A percentile compares a stretch with the other conserved stretches of the same genome.
phyloP scores from a whole-genome alignment of 2,797 vertebrate genomes.

The Arnoldichthys spilopterus region DNA sequence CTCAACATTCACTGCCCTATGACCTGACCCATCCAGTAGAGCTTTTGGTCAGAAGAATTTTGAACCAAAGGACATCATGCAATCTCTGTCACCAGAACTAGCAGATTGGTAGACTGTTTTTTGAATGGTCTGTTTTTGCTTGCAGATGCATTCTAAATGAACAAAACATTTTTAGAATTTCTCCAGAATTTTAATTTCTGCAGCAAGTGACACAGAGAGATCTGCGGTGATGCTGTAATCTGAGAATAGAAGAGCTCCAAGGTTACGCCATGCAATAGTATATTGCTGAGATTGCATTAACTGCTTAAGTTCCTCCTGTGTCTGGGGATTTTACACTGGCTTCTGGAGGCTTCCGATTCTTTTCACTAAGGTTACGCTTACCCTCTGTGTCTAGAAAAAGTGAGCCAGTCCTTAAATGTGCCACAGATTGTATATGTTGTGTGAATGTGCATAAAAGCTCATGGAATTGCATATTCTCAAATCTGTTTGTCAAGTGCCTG shows the following conservation, averaged over 20 bases:
- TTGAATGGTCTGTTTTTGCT: background rate
- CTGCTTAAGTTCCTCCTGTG: background rate
- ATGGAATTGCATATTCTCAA: too few relatives aligned
- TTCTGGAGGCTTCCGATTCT: background rate
- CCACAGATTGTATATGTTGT: too few relatives aligned
- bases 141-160: background rate
- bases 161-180: background rate
- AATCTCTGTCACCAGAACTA: background rate
- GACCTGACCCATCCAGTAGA: background rate
- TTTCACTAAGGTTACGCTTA: too few relatives aligned
- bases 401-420: too few relatives aligned
- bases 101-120: background rate
- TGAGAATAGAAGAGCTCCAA: background rate
- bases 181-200: background rate
- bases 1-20: background rate
- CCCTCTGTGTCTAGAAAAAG: too few relatives aligned
- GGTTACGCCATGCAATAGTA: background rate
- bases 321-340: background rate
- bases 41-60: background rate
- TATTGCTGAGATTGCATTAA: background rate
- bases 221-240: background rate
- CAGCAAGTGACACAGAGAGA: background rate
- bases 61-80: background rate
- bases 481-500: too few relatives aligned
- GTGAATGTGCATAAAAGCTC: too few relatives aligned